Conservation (phyloP, 2,888 invertebrate genomes). For the Drosophila melanocephala region DNA sequence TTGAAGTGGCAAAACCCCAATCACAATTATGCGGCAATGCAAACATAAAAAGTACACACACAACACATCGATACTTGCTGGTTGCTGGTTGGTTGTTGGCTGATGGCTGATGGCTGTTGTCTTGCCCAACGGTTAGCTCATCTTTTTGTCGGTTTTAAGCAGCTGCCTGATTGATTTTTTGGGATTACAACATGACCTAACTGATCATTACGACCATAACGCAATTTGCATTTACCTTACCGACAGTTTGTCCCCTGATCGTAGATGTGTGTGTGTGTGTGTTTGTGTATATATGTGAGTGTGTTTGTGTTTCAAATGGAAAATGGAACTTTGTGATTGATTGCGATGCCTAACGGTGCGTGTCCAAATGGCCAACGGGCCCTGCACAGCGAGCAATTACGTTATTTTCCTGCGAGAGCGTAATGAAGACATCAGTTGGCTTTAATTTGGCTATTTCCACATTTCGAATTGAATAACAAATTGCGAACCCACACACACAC, state of each 20-base stretch:
- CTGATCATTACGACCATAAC: conserved; percentile 74
- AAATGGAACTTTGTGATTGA: conserved; percentile 74
- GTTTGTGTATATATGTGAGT: not conserved
- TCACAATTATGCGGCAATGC: conserved; percentile 53
- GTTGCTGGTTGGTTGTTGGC: not conserved
- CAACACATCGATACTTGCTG: conserved; percentile 10
- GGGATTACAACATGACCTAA: conserved; percentile 67
- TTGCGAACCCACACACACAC: conserved; percentile 46
- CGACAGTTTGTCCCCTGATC: conserved; percentile 15
- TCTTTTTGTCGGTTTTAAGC: conserved; percentile 51
- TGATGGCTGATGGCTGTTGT: conserved; percentile 5
- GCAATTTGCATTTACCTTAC: conserved; percentile 67
- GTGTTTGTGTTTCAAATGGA: conserved; percentile 39
- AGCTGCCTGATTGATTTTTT: conserved; percentile 56
- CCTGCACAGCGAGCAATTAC: conserved; percentile 63
- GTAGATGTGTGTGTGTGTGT: not conserved
- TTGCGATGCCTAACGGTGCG: conserved; percentile 73
- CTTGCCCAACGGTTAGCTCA: conserved; percentile 49
- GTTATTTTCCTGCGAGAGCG: conserved; percentile 67
- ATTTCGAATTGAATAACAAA: conserved; percentile 72
- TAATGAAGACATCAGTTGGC: conserved; percentile 79
- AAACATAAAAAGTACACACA: conserved; percentile 28
- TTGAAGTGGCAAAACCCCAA: conserved; percentile 60
- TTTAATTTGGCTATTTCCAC: conserved; percentile 73
- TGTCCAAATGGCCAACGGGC: conserved; percentile 63